Base-by-base conservation (phyloP, 2,888 invertebrate genomes). In the Cheilosia scutellata region DNA sequence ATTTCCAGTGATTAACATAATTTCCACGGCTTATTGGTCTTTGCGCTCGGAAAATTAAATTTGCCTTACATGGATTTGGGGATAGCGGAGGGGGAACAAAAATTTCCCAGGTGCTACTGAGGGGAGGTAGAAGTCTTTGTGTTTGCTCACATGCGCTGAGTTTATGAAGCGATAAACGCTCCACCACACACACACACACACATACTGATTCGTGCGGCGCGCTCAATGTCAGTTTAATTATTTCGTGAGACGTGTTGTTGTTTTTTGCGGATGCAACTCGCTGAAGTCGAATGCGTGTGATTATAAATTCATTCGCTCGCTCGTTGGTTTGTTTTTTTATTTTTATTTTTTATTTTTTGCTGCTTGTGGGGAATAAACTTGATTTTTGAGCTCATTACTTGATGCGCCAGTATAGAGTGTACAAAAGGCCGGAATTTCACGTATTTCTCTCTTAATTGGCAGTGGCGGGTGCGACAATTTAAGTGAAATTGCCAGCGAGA, bases 381-480 rank as follows among this genome's bases (percentile, higher is more conserved):
- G 78, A 78, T 71, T 78, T 78, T 57, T 71, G 65, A 78, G 71
- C 78, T 78, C 78, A 65, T 71, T 78, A 71, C 68, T 20, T 20
- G 40, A 33, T 49, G 33, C 20, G 13, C 33, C 49, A 4, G 20
- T 13, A 16, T 27, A 9, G 16, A n/a, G 11, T 25, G 25, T 51
- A 60, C 40, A 31, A 33, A 42, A 42, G 53, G 40, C 53, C 53
- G 68, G 68, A 44, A 68, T 72, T 62, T 51, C 53, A 62, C 42
- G 37, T 72, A 40, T 72, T 40, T 51, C 29, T 40, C 31, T 66
- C 9, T 25, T 65, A 75, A 75, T 75, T 63, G 53, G 63, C 74
- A 53, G 42, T 3, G 44, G 16, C 9, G 72, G 27, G 58, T 37
- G 71, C 16, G 51, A 49, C 49, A 40, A 51, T 58, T 53, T 33